These are phyloP conservation scores for Oasisia sp. DNA, from an alignment of 2,888 invertebrate species.

Conservation along the genomic window DNA sequence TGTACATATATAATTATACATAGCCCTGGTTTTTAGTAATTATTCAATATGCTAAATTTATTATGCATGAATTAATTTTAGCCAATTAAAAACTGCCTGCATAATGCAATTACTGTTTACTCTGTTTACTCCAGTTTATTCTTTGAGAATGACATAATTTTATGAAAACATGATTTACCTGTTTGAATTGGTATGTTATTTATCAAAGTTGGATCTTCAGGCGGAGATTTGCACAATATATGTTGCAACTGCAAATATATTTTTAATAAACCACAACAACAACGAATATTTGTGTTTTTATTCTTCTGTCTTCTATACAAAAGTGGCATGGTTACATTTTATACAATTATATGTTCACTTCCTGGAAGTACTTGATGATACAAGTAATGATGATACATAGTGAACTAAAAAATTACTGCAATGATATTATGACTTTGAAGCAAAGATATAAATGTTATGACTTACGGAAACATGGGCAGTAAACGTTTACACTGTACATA, in stretches of 20 bases:
- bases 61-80: slow-evolving; percentile 10
- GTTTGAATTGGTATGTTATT: background rate
- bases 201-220: background rate
- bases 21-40: background rate
- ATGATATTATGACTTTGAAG: too few species aligned
- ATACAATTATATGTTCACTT: background rate
- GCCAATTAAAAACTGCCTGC: background rate
- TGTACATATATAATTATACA: background rate
- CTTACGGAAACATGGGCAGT: too few species aligned
- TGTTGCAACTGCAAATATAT: background rate
- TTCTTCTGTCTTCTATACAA: background rate
- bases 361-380: background rate
- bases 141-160: background rate
- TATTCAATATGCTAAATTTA: background rate
- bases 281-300: background rate
- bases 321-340: background rate
- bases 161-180: too few species aligned
- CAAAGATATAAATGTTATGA: too few species aligned
- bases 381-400: too few species aligned
- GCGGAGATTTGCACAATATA: background rate
- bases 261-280: background rate
- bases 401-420: too few species aligned
- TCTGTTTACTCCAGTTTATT: background rate
- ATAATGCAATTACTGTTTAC: background rate
- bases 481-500: too few species aligned